Evolutionary conservation across 2,113 vertebrate genomes (phyloP), one percentile per base, ranked within the genome.

Genomic region (Boulengeromyrus knoepffleri): DNA sequence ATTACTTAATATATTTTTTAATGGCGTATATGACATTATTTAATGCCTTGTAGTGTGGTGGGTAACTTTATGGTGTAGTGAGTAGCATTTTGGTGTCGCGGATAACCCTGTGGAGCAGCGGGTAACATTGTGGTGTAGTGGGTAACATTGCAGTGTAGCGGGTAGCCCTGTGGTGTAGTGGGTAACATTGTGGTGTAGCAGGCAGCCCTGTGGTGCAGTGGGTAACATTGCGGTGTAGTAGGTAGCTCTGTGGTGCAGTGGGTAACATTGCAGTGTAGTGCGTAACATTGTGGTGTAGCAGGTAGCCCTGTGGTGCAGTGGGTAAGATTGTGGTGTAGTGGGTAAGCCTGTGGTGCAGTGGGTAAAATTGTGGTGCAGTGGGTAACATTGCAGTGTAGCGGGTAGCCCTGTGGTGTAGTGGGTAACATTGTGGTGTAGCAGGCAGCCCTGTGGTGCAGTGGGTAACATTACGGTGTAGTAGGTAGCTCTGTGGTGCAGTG

Each of bases 331-430:
- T 0, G 2, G 50, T 52, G 13, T 4, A 58, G 53, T 24, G 53
- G 53, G 50, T 53, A 53, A 13, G n/a, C 0, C 0, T 27, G 2
- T 0, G n/a, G 62, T 31, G 10, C 0, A 66, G n/a, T 0, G 2
- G n/a, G n/a, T 62, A 62, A n/a, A 2, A 2, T 2, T 10, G 24
- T 0, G 27, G 24, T 62, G 56, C 2, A 62, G 56, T 10, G 24
- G 2, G 56, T n/a, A 62, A 5, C 21, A n/a, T 24, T 58, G 6
- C 1, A 0, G 50, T 17, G 13, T 15, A 50, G 49, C 0, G 0
- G 12, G 49, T 50, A 50, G 3, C 13, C 2, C 12, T 50, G 3
- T 15, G 49, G 49, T 15, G 49, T 0, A 50, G 3, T 15, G 49
- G 49, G 50, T 53, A 19, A 0, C 0, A 5, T 5, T 19, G 15